Base-by-base conservation (phyloP, 2,888 invertebrate species). In the Himalopsyche kuldschensis region DNA sequence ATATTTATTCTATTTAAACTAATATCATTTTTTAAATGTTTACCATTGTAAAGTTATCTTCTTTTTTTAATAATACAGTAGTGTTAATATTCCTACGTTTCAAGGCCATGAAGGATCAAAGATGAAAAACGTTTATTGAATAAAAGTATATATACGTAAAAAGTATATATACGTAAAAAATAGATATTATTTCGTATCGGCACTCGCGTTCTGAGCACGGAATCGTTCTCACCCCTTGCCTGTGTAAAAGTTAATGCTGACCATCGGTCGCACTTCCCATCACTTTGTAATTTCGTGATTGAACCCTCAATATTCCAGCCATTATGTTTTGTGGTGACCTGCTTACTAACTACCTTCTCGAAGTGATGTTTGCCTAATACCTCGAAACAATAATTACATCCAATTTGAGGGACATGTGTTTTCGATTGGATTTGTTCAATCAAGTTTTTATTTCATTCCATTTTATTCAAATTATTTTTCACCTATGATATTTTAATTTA, bases 241-340 rank as follows among this genome's bases (percentile, higher is more conserved):
- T 24, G 47, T n/a, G 78, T 47, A 46, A 78, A 78, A 78, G 78
- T 30, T 78, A 78, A 78, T 78, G 47, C 78, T 46, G 41, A 78
- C 41, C 78, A 30, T 48, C 78, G 30, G 46, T 78, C 78, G 17
- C 41, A 47, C n/a, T 30, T 30, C 30, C 46, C 78, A 78, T 46
- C 47, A 46, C 78, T 78, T 78, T 30, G 78, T 78, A 47, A 78
- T 46, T 78, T 48, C 47, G 41, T 78, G 78, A 78, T 78, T 78
- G 41, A 78, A 30, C 76, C 76, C 76, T 76, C 76, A 69, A 69
- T 69, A 69, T 69, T 27, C 69, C 20, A 69, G 24, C 69, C 69
- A 69, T 69, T 69, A 69, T 30, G 41, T 41, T 41, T 15, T 41
- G 69, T 27, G 32, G 76, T 41, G 76, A 76, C 76, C 76, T 41